A percentile compares a stretch with the other conserved stretches of the same genome.
phyloP scores from a whole-genome alignment of 1,140 invertebrate genomes.

The Cotesia chilonis region DNA sequence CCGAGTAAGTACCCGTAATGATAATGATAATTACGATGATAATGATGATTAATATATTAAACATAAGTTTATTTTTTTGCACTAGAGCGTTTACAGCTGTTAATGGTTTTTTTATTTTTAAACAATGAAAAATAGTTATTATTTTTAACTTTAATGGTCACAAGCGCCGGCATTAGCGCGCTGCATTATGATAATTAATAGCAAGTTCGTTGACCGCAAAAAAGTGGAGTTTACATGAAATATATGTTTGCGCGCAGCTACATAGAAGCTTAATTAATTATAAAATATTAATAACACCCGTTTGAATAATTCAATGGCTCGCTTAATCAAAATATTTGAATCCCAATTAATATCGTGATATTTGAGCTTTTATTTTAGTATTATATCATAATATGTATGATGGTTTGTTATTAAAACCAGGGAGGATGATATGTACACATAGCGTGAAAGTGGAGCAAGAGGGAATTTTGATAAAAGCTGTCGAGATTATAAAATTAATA shows the following conservation, averaged over 20 bases:
- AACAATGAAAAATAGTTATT: neutral
- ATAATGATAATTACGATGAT: slow-evolving; percentile 5
- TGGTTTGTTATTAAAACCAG: too few species aligned
- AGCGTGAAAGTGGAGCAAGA: too few species aligned
- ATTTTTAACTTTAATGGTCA: neutral
- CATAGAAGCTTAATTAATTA: slow-evolving; percentile 30
- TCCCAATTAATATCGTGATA: slow-evolving; percentile 26
- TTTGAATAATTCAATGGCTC: slow-evolving; percentile 30
- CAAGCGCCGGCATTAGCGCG: neutral
- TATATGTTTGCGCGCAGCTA: slow-evolving; percentile 1
- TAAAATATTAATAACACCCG: slow-evolving; percentile 17
- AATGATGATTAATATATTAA: slow-evolving; percentile 8
- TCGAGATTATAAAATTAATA: too few species aligned
- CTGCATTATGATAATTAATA: slow-evolving; percentile 11
- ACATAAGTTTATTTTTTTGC: slow-evolving; percentile 17
- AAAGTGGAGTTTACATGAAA: slow-evolving; percentile 1
- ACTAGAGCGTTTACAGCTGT: neutral
- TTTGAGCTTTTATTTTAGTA: neutral
- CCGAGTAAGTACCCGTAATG: neutral
- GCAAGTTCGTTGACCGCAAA: slow-evolving; percentile 15
- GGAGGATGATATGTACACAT: too few species aligned
- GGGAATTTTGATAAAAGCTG: too few species aligned
- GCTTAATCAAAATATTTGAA: slow-evolving; percentile 20
- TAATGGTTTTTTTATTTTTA: neutral
- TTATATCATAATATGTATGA: neutral